Evolutionary conservation across 64 coral and sea anemone genomes (phyloP).

Genomic region (Montipora foliosa): DNA sequence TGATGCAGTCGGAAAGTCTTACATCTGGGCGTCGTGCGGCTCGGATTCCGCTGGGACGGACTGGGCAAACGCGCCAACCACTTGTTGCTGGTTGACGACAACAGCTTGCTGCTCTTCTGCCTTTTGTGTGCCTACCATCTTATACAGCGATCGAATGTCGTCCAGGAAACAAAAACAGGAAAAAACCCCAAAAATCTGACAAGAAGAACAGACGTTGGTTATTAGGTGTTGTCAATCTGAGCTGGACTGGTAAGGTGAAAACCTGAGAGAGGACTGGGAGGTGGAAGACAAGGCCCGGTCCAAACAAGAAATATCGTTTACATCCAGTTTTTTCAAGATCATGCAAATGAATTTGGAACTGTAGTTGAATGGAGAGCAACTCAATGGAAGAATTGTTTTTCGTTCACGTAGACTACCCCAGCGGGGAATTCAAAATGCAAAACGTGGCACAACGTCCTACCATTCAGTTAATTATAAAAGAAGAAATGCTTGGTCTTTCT

Average conservation of each 20-base stretch:
- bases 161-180: not conserved
- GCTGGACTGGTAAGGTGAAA: no score
- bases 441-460: no score
- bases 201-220: not conserved
- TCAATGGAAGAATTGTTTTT: not conserved
- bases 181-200: not conserved
- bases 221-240: no score
- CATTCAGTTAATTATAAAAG: no score
- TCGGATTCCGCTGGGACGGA: not conserved
- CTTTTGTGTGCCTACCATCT: slow-evolving; percentile 2
- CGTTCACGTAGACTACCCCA: not conserved
- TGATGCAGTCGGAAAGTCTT: not conserved
- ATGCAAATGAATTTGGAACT: not conserved
- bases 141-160: not conserved
- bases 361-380: not conserved
- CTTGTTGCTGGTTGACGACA: not conserved
- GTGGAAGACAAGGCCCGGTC: not conserved
- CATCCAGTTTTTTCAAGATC: not conserved
- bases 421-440: no score
- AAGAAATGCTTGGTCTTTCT: no score
- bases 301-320: not conserved
- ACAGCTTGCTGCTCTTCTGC: not conserved
- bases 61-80: not conserved
- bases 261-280: no score
- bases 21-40: not conserved